phyloP scores from a whole-genome alignment of 1,140 invertebrate species.

The Drosophila micromelanica region DNA sequence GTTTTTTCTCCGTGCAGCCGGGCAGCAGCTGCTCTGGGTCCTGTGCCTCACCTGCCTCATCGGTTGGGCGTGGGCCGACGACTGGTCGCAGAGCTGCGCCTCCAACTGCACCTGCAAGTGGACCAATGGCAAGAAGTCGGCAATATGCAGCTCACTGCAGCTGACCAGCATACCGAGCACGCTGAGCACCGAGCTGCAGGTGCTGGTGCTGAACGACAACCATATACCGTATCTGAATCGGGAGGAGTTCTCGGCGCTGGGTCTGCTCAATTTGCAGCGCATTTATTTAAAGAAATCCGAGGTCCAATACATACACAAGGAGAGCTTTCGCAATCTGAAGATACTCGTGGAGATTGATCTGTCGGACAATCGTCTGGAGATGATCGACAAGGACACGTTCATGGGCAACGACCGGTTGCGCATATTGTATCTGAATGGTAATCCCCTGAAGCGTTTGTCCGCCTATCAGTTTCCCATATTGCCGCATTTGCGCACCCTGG shows the following conservation, averaged over 20 bases:
- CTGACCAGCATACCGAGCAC: constrained; percentile 90
- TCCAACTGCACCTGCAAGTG: constrained; percentile 94
- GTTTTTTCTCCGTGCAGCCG: constrained; percentile 8
- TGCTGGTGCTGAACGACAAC: constrained; percentile 93
- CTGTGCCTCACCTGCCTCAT: constrained; percentile 71
- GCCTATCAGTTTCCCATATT: constrained; percentile 89
- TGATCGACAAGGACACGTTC: constrained; percentile 90
- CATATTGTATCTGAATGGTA: constrained; percentile 89
- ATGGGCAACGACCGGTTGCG: constrained; percentile 89
- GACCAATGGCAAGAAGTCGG: constrained; percentile 94
- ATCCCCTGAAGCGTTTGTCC: constrained; percentile 88
- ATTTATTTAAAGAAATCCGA: constrained; percentile 91
- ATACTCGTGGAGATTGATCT: constrained; percentile 95
- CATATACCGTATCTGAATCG: constrained; percentile 90
- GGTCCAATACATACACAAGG: constrained; percentile 90
- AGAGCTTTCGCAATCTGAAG: constrained; percentile 93
- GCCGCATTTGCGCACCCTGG: constrained; percentile 89
- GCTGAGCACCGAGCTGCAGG: constrained; percentile 93
- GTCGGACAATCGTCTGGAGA: constrained; percentile 89
- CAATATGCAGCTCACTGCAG: constrained; percentile 91
- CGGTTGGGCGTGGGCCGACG: constrained; percentile 86
- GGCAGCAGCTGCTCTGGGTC: constrained; percentile 37
- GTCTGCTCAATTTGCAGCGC: constrained; percentile 92
- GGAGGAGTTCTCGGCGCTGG: constrained; percentile 91
- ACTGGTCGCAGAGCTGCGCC: constrained; percentile 91